These are phyloP conservation scores for Ovis aries DNA, from an alignment of 2,113 vertebrate genomes.

Conservation along the genomic window ARS-UI_Ramb_v3.0 NC_056059.1:53560501-53561000, in stretches of 20 bases:
- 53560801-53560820: neutral
- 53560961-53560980: neutral
- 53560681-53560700: neutral
- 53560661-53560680: neutral
- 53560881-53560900: neutral
- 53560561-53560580: neutral
- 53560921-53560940: neutral
- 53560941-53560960: neutral
- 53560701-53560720: neutral
- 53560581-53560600: neutral
- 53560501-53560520: neutral
- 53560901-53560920: neutral
- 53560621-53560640: neutral
- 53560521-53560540: neutral
- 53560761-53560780: neutral
- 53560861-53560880: neutral
- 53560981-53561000: neutral
- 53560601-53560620: neutral
- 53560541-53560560: neutral
- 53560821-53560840: neutral
- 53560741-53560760: neutral
- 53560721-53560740: neutral
- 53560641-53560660: neutral
- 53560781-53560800: neutral
- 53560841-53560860: neutral